These are phyloP conservation scores for Malurus leucopterus DNA, from an alignment of 2,797 vertebrate genomes.

Conservation along the genomic window DNA sequence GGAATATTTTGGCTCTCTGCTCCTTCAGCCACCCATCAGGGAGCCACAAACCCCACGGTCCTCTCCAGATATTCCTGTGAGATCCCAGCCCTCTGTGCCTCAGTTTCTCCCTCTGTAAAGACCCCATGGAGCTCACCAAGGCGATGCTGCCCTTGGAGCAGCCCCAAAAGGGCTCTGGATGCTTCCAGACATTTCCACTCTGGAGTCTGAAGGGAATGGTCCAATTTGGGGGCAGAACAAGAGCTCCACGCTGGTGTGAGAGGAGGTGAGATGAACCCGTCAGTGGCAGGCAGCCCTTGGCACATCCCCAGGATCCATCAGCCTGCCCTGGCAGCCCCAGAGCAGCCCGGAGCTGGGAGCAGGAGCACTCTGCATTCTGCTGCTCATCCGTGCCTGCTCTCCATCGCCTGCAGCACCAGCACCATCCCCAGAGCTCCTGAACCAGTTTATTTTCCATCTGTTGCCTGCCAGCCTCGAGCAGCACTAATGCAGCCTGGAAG, in stretches of 20 bases:
- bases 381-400: neutral
- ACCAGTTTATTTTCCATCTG: conserved; percentile 56
- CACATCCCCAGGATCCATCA: neutral
- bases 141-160: neutral
- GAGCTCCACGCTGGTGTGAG: neutral
- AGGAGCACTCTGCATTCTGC: neutral
- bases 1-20: neutral
- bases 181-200: neutral
- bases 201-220: neutral
- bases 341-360: neutral
- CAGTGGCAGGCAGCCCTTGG: neutral
- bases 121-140: fast-evolving
- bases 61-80: neutral
- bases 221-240: neutral
- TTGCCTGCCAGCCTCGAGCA: conserved; percentile 59
- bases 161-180: neutral
- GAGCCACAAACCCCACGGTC: neutral
- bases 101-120: neutral
- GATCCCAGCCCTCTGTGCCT: neutral
- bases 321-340: neutral
- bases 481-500: conserved; percentile 55
- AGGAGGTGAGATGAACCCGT: neutral
- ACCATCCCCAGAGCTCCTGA: conserved; percentile 32
- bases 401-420: conserved; percentile 3
- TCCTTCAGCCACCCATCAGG: fast-evolving